These are phyloP conservation scores for Pectinophora gossypiella DNA, from an alignment of 1,140 invertebrate genomes.

Conservation along the genomic window DNA sequence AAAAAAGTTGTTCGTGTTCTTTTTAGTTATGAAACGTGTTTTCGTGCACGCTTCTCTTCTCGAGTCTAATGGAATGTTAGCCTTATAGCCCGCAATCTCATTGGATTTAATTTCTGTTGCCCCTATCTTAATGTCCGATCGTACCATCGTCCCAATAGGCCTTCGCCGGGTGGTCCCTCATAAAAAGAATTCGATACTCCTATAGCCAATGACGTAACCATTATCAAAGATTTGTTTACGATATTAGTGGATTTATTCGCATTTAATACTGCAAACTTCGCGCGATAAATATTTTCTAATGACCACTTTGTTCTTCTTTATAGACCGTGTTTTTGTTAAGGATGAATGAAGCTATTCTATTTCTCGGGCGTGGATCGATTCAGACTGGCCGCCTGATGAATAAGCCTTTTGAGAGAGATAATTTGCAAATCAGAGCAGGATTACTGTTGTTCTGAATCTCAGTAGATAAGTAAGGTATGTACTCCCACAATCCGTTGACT, in stretches of 20 bases:
- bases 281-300: no score
- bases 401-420: not conserved
- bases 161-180: slow-evolving; percentile 3
- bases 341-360: no score
- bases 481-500: not conserved
- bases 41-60: not conserved
- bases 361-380: no score
- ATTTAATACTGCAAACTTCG: no score
- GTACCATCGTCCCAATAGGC: not conserved
- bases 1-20: no score
- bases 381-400: not conserved
- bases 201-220: slow-evolving; percentile 11
- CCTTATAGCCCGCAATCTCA: not conserved
- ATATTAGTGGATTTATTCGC: no score
- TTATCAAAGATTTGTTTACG: slow-evolving; percentile 4
- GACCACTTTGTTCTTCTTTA: no score
- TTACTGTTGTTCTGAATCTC: not conserved
- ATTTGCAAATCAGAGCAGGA: not conserved
- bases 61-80: not conserved
- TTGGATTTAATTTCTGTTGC: slow-evolving; percentile 10
- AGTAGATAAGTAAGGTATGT: not conserved
- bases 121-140: slow-evolving; percentile 11
- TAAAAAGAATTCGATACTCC: slow-evolving; percentile 9
- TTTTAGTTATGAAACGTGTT: no score
- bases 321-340: no score